phyloP scores from a whole-genome alignment of 1,140 invertebrate genomes.

The Drosophila auraria region DNA sequence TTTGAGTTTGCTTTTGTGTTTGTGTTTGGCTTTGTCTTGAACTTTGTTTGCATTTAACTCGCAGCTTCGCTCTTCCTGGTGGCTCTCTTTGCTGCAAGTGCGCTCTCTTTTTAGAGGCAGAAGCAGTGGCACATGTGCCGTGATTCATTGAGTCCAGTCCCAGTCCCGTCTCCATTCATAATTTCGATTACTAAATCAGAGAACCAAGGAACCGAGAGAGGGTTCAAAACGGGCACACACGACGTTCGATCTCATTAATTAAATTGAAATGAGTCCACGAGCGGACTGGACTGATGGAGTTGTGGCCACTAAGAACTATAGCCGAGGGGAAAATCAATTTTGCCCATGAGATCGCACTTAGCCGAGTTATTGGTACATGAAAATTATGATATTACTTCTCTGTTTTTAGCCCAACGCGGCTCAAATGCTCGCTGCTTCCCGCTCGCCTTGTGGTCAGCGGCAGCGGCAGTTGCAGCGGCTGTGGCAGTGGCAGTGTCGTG shows the following conservation, averaged over 20 bases:
- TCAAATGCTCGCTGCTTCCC: constrained; percentile 18
- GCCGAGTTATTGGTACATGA: constrained; percentile 79
- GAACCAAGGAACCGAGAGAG: constrained; percentile 18
- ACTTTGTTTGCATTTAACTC: constrained; percentile 42
- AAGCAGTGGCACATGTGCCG: constrained; percentile 31
- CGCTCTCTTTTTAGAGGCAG: constrained; percentile 23
- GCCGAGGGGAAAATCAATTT: constrained; percentile 70
- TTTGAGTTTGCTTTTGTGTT: constrained; percentile 4
- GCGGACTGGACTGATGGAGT: constrained; percentile 22
- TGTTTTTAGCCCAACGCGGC: constrained; percentile 21
- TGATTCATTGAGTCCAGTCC: constrained; percentile 27
- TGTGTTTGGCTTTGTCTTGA: constrained; percentile 18
- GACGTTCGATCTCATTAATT: constrained; percentile 77
- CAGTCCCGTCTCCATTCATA: constrained; percentile 68
- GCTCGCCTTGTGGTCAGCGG: constrained; percentile 53
- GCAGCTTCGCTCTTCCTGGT: constrained; percentile 19
- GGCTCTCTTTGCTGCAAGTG: constrained; percentile 25
- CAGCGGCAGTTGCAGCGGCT: constrained; percentile 1
- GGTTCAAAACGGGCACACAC: constrained; percentile 71
- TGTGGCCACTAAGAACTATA: constrained; percentile 29
- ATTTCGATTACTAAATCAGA: constrained; percentile 77
- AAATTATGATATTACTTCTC: constrained; percentile 76
- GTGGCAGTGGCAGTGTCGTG: constrained; percentile 56
- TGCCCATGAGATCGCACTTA: constrained; percentile 73
- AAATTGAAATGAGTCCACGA: constrained; percentile 73